Evolutionary conservation across 2,113 vertebrate genomes (phyloP), one percentile per base, ranked within the genome.

Genomic region (Eulacestoma nigropectus): DNA sequence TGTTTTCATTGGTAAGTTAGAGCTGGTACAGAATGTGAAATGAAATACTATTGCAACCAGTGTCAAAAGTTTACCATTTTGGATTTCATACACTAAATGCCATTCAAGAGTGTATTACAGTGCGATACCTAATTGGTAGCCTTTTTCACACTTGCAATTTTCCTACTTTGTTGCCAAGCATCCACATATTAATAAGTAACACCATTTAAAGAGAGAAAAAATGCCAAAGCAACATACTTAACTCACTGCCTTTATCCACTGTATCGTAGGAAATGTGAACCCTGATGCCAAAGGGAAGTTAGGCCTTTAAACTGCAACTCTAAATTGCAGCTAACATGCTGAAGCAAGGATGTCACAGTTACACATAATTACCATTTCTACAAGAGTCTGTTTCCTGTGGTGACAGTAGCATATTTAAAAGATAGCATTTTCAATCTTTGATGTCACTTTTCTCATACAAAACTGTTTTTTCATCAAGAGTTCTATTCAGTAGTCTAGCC

Each of bases 301-400:
- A 74, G 52, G 73, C 68, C 95, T 95, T 95, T 78, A 93, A 96
- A 97, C 92, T 46, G 84, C 57, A 95, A 80, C 53, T 93, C 42
- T 16, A 85, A 96, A 93, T 33, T 91, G 83, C 76, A 95, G 91
- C 87, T 93, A 62, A 42, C 93, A 90, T 81, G 89, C 90, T 93
- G 80, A 95, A 95, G 91, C 63, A 90, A 95, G 60, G 78, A 77
- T 93, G 95, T 87, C 97, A 92, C 79, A 85, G 85, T 87, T 81
- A 94, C n/a, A 63, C 82, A 77, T 80, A 95, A 96, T 95, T 95
- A 93, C 63, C 84, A 95, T 94, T 95, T 76, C 83, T 93, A 88
- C 37, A 53, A 65, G 49, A 96, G 89, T 72, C 65, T 76, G 90
- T 95, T 96, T 95, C 90, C 90, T 92, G 79, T 95, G 93, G 53